A percentile compares a stretch with the other conserved stretches of the same genome.
These are phyloP conservation scores for Zootermopsis nevadensis DNA, from an alignment of 2,888 invertebrate species.

Conservation along the genomic window DNA sequence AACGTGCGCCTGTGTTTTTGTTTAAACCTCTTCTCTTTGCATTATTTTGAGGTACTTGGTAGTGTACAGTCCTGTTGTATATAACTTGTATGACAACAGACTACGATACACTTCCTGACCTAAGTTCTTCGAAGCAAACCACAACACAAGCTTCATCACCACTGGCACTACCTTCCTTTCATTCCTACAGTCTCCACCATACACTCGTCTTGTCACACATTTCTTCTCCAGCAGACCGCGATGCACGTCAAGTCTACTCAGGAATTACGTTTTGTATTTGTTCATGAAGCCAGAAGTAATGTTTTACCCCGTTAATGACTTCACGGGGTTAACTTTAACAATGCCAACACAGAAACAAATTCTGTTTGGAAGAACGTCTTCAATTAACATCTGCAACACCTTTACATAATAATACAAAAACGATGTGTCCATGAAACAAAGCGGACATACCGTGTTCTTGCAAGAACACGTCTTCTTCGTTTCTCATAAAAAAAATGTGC, in stretches of 20 bases:
- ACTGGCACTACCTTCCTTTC: neutral
- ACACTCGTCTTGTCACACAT: slow-evolving; percentile 45
- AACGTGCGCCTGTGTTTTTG: neutral
- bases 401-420: slow-evolving; percentile 14
- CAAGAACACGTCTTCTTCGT: no score
- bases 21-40: neutral
- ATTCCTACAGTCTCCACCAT: slow-evolving; percentile 46
- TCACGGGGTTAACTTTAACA: slow-evolving; percentile 35
- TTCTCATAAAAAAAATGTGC: no score
- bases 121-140: neutral
- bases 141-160: neutral
- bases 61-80: no score
- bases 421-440: neutral
- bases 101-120: neutral
- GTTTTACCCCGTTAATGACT: slow-evolving; percentile 34
- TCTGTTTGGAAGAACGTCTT: slow-evolving; percentile 14
- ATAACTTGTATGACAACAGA: neutral
- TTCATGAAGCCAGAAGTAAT: slow-evolving; percentile 39
- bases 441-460: neutral
- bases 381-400: slow-evolving; percentile 39
- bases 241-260: slow-evolving; percentile 56
- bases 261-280: slow-evolving; percentile 57
- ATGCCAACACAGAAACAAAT: slow-evolving; percentile 29
- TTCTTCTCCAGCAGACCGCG: neutral
- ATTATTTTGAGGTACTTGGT: neutral